Evolutionary conservation across 1,140 invertebrate genomes (phyloP).

Genomic region (Steinernema khuongi): DNA sequence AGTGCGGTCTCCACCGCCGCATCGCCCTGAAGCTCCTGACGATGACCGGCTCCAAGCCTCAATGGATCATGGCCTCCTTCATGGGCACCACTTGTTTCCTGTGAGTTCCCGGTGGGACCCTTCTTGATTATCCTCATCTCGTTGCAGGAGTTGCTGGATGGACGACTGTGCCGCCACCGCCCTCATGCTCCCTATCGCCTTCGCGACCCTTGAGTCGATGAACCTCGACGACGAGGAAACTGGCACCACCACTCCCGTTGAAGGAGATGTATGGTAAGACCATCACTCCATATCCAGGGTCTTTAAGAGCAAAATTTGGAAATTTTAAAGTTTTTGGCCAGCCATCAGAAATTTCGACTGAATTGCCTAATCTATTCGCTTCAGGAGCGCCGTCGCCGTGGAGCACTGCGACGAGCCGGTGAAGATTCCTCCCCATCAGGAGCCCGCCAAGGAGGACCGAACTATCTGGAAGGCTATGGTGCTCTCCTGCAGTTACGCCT

Average conservation of each 20-base stretch:
- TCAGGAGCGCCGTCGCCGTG: background rate
- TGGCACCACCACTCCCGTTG: background rate
- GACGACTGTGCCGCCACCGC: slow-evolving; percentile 52
- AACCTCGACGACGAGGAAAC: slow-evolving; percentile 5
- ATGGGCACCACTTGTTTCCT: slow-evolving; percentile 60
- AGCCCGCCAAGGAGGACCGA: slow-evolving; percentile 11
- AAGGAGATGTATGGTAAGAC: background rate
- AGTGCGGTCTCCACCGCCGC: slow-evolving; percentile 60
- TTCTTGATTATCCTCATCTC: background rate
- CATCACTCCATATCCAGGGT: no score
- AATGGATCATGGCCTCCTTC: slow-evolving; percentile 60
- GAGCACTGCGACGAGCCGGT: slow-evolving; percentile 10
- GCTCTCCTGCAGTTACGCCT: slow-evolving; percentile 58
- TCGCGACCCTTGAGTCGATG: slow-evolving; percentile 30
- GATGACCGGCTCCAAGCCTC: slow-evolving; percentile 55
- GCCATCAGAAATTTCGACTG: no score
- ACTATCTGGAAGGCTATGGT: slow-evolving; percentile 56
- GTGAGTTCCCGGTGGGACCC: slow-evolving; percentile 18
- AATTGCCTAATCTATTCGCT: no score
- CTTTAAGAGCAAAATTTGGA: no score
- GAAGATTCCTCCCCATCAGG: background rate
- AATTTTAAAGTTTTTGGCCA: no score
- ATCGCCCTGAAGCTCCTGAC: slow-evolving; percentile 60
- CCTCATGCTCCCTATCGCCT: slow-evolving; percentile 38
- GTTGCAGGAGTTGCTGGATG: slow-evolving; percentile 60